Evolutionary conservation across 2,888 invertebrate species (phyloP).

Genomic region (Leptodirus hochenwartii): DNA sequence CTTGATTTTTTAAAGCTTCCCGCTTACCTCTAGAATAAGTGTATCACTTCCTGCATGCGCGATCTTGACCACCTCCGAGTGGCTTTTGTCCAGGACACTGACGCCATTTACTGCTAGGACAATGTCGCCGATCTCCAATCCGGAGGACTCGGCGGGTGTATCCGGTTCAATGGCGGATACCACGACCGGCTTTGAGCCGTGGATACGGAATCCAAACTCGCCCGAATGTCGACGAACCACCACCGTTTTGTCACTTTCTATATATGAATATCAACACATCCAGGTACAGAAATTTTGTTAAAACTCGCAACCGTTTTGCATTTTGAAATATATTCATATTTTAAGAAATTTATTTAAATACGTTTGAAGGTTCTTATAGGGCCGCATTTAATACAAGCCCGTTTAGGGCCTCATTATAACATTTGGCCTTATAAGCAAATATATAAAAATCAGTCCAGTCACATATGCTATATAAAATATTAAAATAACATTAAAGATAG

Average conservation of each 20-base stretch:
- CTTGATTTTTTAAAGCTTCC: too few relatives aligned
- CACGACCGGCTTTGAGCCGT: constrained; percentile 90
- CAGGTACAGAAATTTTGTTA: constrained; percentile 5
- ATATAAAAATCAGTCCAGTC: too few relatives aligned
- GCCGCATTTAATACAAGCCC: too few relatives aligned
- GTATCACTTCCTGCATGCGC: constrained; percentile 79
- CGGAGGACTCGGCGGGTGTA: constrained; percentile 83
- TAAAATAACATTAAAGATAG: too few relatives aligned
- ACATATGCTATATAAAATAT: too few relatives aligned
- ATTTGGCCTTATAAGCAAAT: too few relatives aligned
- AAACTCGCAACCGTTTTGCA: not conserved
- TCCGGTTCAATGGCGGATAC: constrained; percentile 89
- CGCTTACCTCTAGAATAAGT: constrained; percentile 57
- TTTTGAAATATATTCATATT: not conserved
- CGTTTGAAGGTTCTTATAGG: too few relatives aligned
- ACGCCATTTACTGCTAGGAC: constrained; percentile 80
- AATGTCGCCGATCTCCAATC: constrained; percentile 86
- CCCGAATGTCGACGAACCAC: constrained; percentile 70
- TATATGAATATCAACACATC: constrained; percentile 17
- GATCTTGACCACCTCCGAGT: constrained; percentile 83
- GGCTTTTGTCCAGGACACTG: constrained; percentile 80
- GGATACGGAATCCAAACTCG: constrained; percentile 89
- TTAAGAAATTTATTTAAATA: too few relatives aligned
- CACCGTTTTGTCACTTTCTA: constrained; percentile 80
- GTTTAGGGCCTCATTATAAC: too few relatives aligned